Evolutionary conservation across 1,140 invertebrate species (phyloP).

Genomic region (Hyles euphorbiae): DNA sequence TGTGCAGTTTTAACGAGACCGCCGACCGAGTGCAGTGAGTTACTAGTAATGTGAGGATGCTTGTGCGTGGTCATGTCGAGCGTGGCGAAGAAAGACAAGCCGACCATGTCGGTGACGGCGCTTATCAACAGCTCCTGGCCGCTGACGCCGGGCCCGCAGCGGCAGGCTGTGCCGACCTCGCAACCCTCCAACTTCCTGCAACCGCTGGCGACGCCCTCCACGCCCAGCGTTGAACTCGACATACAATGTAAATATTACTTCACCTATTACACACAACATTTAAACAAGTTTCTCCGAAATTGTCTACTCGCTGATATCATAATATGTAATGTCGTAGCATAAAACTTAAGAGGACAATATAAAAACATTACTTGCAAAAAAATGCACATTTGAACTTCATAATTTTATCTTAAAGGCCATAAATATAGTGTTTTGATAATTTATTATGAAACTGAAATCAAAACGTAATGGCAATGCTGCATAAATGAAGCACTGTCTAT

Average conservation of each 20-base stretch:
- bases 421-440: too few relatives aligned
- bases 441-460: too few relatives aligned
- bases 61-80: constrained; percentile 67
- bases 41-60: constrained; percentile 68
- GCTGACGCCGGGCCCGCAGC: constrained; percentile 46
- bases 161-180: constrained; percentile 70
- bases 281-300: background rate
- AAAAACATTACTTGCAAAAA: too few relatives aligned
- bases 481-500: too few relatives aligned
- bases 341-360: too few relatives aligned
- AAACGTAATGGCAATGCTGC: too few relatives aligned
- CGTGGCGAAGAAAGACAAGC: constrained; percentile 89
- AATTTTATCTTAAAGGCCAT: too few relatives aligned
- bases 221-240: constrained; percentile 56
- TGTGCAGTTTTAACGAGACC: constrained; percentile 27
- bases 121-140: constrained; percentile 78
- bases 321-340: background rate
- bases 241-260: constrained; percentile 62
- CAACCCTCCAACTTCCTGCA: constrained; percentile 52
- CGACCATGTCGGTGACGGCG: constrained; percentile 88
- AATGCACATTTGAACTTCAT: too few relatives aligned
- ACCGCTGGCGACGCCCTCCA: constrained; percentile 44
- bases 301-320: background rate
- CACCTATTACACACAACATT: constrained; percentile 2
- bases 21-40: constrained; percentile 25